Base-by-base conservation (phyloP, 1,140 invertebrate species). In the Littorina saxatilis region DNA sequence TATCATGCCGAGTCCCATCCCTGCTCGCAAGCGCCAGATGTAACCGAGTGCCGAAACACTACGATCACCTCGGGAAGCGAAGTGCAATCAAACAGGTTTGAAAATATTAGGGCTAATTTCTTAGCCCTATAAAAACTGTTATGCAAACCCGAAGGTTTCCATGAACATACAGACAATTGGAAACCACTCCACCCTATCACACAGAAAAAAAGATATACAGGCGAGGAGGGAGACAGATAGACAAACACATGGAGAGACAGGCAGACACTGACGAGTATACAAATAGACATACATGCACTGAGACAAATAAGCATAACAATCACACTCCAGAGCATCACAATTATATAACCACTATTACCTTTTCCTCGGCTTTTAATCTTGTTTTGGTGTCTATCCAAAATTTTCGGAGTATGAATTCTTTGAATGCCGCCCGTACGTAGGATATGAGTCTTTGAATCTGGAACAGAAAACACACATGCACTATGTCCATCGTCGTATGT, bases 341-440 rank as follows among this genome's bases (percentile, higher is more conserved):
- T 37, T 11, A 68, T n/a, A n/a, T n/a, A 39, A 68, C 7, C 32
- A 23, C 70, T 17, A 81, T n/a, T 77, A 92, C 91, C 92, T 99
- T 99, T 27, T 95, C 95, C 73, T 96, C 95, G 0, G 98, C 98
- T 27, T 95, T 94, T 76, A 94, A 93, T 55, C 95, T 94, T 0
- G 97, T 99, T 88, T 96, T 95, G 7, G 94, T 92, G 88, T 98
- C 97, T 96, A 99, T 98, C 98, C 98, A 99, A 43, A 95, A 94
- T n/a, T 98, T 92, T 15, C 96, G 95, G 78, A 95, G 94, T 0
- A 99, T 93, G 90, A 98, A 97, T 58, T 94, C 93, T 88, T 96
- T 97, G 89, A 99, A 99, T 0, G 97, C 97, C 50, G 94, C 94
- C 43, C 96, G 94, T 1, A 99, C 95, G 88, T 96, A 95, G 85